Conservation (phyloP, 2,888 invertebrate genomes). For the Athetis lepigone region DNA sequence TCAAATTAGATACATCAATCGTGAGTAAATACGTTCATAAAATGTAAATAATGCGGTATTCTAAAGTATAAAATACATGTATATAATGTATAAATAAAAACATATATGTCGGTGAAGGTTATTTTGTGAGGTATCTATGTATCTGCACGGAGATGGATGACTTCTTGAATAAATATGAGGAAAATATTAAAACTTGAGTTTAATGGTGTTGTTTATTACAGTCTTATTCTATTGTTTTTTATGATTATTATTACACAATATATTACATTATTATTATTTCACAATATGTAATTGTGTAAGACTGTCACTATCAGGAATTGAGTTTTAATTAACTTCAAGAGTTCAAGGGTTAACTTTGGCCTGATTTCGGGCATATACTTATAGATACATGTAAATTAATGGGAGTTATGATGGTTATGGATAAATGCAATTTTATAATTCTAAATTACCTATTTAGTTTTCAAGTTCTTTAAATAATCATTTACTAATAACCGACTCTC, state of each 20-base stretch:
- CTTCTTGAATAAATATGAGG: conserved; percentile 65
- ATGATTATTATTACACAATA: background rate
- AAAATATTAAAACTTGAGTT: conserved; percentile 57
- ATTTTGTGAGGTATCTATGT: conserved; percentile 56
- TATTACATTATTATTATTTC: background rate
- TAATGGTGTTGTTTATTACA: conserved; percentile 32
- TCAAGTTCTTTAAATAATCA: conserved; percentile 18
- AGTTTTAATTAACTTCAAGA: background rate
- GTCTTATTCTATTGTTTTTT: conserved; percentile 22
- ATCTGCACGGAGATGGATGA: conserved; percentile 61
- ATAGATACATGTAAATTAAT: background rate
- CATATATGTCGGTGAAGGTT: conserved; percentile 68
- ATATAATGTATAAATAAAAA: conserved; percentile 37
- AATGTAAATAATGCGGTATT: conserved; percentile 48
- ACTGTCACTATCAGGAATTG: background rate
- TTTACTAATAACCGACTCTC: too few relatives aligned
- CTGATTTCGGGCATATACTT: background rate
- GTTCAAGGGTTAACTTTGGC: background rate
- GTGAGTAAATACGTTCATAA: conserved; percentile 43
- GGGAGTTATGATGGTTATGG: conserved; percentile 5
- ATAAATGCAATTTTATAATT: conserved; percentile 9
- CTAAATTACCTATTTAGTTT: too few relatives aligned
- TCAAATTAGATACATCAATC: conserved; percentile 52
- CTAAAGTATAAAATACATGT: conserved; percentile 21
- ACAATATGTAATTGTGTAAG: conserved; percentile 5